Conservation (phyloP, 2,113 vertebrate genomes). For the Silurus glanis region DNA sequence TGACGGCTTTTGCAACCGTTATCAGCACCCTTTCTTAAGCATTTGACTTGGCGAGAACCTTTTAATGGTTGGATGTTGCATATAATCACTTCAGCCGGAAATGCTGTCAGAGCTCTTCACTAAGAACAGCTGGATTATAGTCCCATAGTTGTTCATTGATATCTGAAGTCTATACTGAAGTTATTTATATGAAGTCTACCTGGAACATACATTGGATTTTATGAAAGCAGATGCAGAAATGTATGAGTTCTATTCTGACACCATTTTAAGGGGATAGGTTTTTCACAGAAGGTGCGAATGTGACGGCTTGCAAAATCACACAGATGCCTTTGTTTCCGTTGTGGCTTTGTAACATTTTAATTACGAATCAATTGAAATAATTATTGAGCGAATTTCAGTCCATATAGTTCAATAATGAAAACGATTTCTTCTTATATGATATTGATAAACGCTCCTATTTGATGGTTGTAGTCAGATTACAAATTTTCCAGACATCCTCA, state of each 20-base stretch:
- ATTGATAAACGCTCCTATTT: neutral
- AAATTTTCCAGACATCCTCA: neutral
- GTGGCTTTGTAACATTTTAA: neutral
- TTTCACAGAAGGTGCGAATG: neutral
- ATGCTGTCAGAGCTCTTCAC: no score
- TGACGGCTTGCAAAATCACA: neutral
- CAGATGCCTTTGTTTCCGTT: neutral
- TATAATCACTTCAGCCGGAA: no score
- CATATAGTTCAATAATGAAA: neutral
- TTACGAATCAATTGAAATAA: neutral
- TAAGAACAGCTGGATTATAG: no score
- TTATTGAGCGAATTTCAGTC: neutral
- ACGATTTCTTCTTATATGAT: neutral
- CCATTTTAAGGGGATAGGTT: neutral
- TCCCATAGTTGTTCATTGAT: neutral
- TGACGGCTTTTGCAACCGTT: neutral
- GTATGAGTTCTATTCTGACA: neutral
- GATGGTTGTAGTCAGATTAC: neutral
- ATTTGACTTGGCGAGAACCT: conserved; percentile 5
- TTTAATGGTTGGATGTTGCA: neutral
- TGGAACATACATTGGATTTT: neutral
- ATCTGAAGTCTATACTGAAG: neutral
- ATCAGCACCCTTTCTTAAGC: neutral
- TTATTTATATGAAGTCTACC: neutral
- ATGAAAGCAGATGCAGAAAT: neutral